Conservation (phyloP, 2,888 invertebrate genomes). For the Caenorhabditis uteleia region DNA sequence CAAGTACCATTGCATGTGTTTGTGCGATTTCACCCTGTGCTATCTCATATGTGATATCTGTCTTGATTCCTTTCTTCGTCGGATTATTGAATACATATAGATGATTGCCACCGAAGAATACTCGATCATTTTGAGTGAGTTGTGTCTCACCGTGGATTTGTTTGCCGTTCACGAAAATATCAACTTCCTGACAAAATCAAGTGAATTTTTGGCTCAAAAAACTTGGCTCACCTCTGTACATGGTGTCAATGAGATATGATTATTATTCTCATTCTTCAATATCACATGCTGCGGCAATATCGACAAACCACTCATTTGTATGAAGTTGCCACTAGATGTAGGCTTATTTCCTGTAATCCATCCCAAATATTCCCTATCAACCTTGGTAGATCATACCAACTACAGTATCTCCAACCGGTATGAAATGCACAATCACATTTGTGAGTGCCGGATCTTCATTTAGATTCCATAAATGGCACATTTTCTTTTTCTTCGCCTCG, state of each 20-base stretch:
- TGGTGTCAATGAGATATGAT: conserved; percentile 67
- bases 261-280: conserved; percentile 69
- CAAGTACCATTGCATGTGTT: conserved; percentile 69
- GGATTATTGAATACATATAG: conserved; percentile 74
- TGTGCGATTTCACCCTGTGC: conserved; percentile 74
- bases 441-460: conserved; percentile 74
- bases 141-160: conserved; percentile 71
- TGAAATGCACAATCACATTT: conserved; percentile 73
- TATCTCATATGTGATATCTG: conserved; percentile 73
- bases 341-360: conserved; percentile 62
- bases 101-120: conserved; percentile 74
- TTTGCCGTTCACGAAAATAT: conserved; percentile 73
- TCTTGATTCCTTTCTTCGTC: conserved; percentile 64
- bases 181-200: conserved; percentile 12
- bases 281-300: conserved; percentile 73
- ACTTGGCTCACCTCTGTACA: conserved; percentile 21
- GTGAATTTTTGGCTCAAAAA: neutral
- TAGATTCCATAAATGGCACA: conserved; percentile 74
- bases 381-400: too few species aligned
- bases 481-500: conserved; percentile 49
- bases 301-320: conserved; percentile 73
- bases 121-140: conserved; percentile 73
- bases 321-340: conserved; percentile 70
- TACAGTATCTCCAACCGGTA: conserved; percentile 71
- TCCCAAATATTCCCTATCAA: neutral